A percentile compares a stretch with the other conserved stretches of the same genome.
These are phyloP conservation scores for Pachycephala philippinensis DNA, from an alignment of 2,113 vertebrate genomes.

Conservation along the genomic window DNA sequence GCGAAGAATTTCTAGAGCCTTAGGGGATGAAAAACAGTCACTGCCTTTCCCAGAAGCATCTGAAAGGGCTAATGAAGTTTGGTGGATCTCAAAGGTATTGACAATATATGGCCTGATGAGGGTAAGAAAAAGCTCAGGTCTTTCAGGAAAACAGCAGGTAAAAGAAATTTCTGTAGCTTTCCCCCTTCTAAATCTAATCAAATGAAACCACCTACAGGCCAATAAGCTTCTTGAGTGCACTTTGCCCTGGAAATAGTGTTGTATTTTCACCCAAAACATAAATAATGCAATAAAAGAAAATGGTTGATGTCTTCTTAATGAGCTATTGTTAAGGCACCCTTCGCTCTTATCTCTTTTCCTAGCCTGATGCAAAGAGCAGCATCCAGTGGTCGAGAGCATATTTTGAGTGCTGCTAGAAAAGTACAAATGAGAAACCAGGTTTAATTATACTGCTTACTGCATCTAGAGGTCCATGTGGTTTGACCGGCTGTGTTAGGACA, in stretches of 20 bases:
- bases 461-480: slow-evolving; percentile 42
- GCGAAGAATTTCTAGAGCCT: slow-evolving; percentile 7
- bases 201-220: slow-evolving; percentile 31
- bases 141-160: slow-evolving; percentile 12
- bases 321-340: slow-evolving; percentile 26
- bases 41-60: slow-evolving; percentile 1
- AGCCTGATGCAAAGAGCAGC: slow-evolving; percentile 34
- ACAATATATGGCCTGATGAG: background rate
- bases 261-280: slow-evolving; percentile 42
- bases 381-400: background rate
- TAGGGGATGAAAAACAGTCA: background rate
- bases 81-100: background rate
- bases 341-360: slow-evolving; percentile 14
- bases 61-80: slow-evolving; percentile 21
- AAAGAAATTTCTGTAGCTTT: slow-evolving; percentile 7
- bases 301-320: slow-evolving; percentile 43
- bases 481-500: slow-evolving; percentile 56
- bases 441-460: slow-evolving; percentile 60
- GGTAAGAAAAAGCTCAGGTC: background rate
- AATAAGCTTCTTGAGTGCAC: slow-evolving; percentile 32
- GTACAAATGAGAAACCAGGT: slow-evolving; percentile 47
- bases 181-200: background rate
- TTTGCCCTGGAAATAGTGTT: slow-evolving; percentile 36
- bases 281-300: slow-evolving; percentile 61
- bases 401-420: slow-evolving; percentile 37